Evolutionary conservation across 2,797 vertebrate species (phyloP).

Genomic region (Myotis pilosus): DNA sequence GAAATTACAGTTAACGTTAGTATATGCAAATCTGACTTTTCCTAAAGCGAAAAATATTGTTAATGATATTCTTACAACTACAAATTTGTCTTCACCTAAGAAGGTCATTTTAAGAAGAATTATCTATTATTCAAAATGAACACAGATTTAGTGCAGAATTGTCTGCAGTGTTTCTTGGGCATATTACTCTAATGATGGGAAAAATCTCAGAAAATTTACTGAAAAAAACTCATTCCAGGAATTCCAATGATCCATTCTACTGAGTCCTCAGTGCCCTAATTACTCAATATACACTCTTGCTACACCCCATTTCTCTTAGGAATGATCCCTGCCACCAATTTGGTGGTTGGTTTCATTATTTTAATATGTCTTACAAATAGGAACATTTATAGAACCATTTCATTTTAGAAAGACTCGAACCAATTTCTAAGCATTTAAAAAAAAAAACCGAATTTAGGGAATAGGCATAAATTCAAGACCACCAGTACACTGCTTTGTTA

Average conservation of each 20-base stretch:
- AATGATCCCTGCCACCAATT: conserved; percentile 11
- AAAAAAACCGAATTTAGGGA: background rate
- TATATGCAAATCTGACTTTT: conserved; percentile 43
- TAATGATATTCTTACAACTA: conserved; percentile 49
- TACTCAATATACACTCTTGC: background rate
- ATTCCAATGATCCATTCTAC: conserved; percentile 24
- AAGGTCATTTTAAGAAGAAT: conserved; percentile 56
- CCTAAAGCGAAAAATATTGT: background rate
- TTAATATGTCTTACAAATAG: background rate
- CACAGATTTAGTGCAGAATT: background rate
- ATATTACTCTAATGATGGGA: background rate
- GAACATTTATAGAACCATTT: background rate
- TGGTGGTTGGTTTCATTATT: conserved; percentile 1
- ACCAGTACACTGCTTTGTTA: background rate
- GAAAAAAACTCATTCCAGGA: conserved; percentile 19
- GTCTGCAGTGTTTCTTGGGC: conserved; percentile 34
- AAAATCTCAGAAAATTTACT: conserved; percentile 39
- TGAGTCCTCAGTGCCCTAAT: conserved; percentile 33
- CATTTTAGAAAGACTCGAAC: background rate
- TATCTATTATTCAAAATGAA: conserved; percentile 53
- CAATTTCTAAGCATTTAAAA: conserved; percentile 14
- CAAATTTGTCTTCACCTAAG: conserved; percentile 2
- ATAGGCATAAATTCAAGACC: background rate
- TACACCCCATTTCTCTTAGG: background rate
- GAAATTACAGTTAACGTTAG: conserved; percentile 40